Evolutionary conservation across 2,797 vertebrate genomes (phyloP).

Genomic region (Ctenochaetus hawaiiensis): DNA sequence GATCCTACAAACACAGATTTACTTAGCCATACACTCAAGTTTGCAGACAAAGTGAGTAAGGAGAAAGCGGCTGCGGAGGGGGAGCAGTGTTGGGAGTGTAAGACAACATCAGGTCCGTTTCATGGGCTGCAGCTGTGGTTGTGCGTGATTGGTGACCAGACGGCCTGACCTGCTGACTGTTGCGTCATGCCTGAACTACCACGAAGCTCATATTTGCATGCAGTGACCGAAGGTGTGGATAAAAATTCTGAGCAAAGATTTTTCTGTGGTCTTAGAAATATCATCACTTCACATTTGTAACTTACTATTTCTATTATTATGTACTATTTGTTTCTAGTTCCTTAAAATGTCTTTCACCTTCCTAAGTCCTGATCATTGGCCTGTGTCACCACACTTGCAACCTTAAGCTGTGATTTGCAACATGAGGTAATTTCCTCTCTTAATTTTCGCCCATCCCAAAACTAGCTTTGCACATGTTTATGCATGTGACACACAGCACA

Average conservation of each 20-base stretch:
- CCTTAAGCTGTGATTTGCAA: constrained; percentile 3
- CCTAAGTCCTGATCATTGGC: not conserved
- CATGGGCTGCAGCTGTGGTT: not conserved
- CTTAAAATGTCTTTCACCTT: not conserved
- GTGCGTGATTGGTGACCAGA: not conserved
- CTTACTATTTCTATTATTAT: not conserved
- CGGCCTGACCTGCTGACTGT: not conserved
- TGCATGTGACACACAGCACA: not conserved
- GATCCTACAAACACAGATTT: not conserved
- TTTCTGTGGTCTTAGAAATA: not conserved
- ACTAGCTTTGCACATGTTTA: not conserved
- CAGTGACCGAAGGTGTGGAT: not conserved
- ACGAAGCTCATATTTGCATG: constrained; percentile 4
- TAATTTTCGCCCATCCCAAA: not conserved
- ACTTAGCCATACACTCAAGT: not conserved
- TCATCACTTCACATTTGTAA: not conserved
- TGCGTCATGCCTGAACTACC: not conserved
- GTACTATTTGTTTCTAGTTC: not conserved
- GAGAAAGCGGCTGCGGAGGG: not conserved
- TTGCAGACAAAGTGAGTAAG: not conserved
- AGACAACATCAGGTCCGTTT: not conserved
- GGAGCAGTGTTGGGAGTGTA: not conserved
- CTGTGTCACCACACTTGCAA: constrained; percentile 4
- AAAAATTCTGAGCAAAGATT: not conserved
- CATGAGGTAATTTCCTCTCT: not conserved